phyloP scores from a whole-genome alignment of 2,888 invertebrate genomes.

The Platerodrilus igneus region DNA sequence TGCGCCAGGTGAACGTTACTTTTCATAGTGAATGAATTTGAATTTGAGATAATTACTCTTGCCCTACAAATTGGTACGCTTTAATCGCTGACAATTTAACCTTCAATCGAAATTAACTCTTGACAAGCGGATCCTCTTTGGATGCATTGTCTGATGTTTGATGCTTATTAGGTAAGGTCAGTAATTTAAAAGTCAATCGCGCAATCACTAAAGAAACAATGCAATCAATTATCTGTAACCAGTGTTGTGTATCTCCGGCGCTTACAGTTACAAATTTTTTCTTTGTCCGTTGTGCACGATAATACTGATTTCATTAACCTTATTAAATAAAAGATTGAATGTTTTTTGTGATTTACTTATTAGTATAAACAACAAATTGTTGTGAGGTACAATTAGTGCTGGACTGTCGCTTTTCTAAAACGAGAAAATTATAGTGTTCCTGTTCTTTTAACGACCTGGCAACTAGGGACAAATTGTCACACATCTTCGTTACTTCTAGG shows the following conservation, averaged over 20 bases:
- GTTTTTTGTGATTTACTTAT: constrained; percentile 6
- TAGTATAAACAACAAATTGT: background rate
- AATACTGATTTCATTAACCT: constrained; percentile 6
- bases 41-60: constrained; percentile 7
- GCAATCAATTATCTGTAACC: constrained; percentile 25
- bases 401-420: constrained; percentile 5
- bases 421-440: no score
- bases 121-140: background rate
- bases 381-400: constrained; percentile 2
- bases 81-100: background rate
- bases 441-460: no score
- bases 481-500: no score
- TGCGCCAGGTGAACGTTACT: no score
- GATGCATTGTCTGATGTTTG: constrained; percentile 8
- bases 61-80: background rate
- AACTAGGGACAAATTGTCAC: no score
- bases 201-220: constrained; percentile 29
- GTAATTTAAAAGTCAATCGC: constrained; percentile 26
- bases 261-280: constrained; percentile 16
- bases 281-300: constrained; percentile 13
- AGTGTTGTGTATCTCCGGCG: constrained; percentile 28
- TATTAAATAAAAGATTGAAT: constrained; percentile 11
- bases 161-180: constrained; percentile 28
- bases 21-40: no score
- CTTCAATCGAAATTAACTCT: background rate